Evolutionary conservation across 2,888 invertebrate genomes (phyloP), one percentile per base, ranked within the genome.

Genomic region (Chymomyza procnemis): DNA sequence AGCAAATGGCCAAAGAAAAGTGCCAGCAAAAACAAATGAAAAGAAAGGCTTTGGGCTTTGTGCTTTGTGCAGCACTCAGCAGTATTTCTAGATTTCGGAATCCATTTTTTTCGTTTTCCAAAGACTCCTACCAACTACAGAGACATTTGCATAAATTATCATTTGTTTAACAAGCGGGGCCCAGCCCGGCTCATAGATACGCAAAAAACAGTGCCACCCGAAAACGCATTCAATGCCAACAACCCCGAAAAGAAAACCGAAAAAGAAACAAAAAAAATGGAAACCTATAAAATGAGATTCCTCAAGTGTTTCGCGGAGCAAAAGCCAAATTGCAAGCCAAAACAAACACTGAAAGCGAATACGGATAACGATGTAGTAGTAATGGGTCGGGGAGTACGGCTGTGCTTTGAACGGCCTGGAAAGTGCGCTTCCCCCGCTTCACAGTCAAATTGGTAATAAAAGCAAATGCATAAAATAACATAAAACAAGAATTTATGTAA

Each of bases 131-230:
- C 64, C 76, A 77, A 82, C 78, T 81, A 26, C 26, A 79, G 73
- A 80, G 84, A 79, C 83, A 88, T 88, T 88, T 88, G 82, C 89
- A 88, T 88, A 89, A 88, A 88, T 89, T 88, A 89, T 88, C 85
- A 85, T 88, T 88, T 89, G 83, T 78, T 80, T 81, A 83, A 82
- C 77, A 85, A 78, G 75, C 66, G 62, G 67, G 75, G 67, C 55
- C 61, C 34, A 50, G 54, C 34, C 34, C 34, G 41, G 26, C 30
- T 26, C 21, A 30, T 30, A 21, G 55, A 26, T 16, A 18, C 59
- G 14, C n/a, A 9, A 12, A 34, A 34, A 6, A n/a, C 21, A 9
- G 16, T 30, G 12, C 34, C 57, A 60, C 50, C 19, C 50, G 50
- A 18, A 50, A 16, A 50, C 50, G 19, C 16, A 16, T 50, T 19